phyloP scores from a whole-genome alignment of 2,113 vertebrate genomes.

The Antennarius striatus region DNA sequence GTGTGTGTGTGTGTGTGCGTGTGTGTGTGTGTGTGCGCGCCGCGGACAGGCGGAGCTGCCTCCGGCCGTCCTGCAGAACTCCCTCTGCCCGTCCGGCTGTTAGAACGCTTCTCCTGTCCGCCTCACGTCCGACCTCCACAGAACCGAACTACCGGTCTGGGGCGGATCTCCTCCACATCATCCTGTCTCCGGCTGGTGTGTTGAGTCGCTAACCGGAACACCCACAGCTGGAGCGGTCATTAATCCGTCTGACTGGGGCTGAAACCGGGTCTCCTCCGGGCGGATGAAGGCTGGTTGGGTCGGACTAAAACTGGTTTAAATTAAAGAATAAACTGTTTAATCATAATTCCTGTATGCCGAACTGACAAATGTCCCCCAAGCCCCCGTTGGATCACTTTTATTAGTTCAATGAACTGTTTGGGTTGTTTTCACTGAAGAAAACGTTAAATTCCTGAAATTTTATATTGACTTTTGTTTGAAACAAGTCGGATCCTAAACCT shows the following conservation, averaged over 20 bases:
- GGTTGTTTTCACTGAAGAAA: fast-evolving
- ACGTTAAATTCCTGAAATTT: not conserved
- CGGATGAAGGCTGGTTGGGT: not conserved
- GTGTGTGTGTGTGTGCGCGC: not conserved
- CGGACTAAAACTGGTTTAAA: not conserved
- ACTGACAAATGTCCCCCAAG: fast-evolving
- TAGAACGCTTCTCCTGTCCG: too few relatives aligned
- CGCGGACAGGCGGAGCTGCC: too few relatives aligned
- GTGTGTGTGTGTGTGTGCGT: not conserved
- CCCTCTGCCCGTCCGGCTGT: not conserved
- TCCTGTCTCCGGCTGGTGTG: too few relatives aligned
- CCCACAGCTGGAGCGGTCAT: too few relatives aligned
- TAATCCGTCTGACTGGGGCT: too few relatives aligned
- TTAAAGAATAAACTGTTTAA: fast-evolving
- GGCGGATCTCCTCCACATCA: too few relatives aligned
- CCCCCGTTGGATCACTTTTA: fast-evolving
- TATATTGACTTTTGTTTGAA: too few relatives aligned
- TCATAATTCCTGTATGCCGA: not conserved
- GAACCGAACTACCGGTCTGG: too few relatives aligned
- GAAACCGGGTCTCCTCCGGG: not conserved
- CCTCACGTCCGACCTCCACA: too few relatives aligned
- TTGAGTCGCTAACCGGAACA: too few relatives aligned
- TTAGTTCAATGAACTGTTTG: fast-evolving
- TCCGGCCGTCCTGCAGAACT: not conserved
- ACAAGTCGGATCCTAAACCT: too few relatives aligned